Evolutionary conservation across 64 coral and sea anemone genomes (phyloP).

Genomic region (Stichodactyla mertensii): DNA sequence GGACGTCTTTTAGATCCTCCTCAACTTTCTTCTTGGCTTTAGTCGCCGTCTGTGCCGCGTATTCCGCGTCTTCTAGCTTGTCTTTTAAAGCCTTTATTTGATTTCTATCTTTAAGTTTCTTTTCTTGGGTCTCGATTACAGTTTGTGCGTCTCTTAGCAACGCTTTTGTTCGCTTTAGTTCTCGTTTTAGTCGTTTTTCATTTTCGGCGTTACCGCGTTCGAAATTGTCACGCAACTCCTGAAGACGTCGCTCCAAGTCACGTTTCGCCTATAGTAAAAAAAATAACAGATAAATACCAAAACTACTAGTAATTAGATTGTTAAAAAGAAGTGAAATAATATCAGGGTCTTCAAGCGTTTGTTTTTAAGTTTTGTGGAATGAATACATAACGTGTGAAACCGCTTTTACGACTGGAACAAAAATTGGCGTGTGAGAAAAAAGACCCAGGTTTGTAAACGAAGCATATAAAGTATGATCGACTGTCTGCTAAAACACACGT

Average conservation of each 20-base stretch:
- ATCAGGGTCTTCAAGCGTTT: too few relatives aligned
- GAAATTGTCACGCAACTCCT: conserved; percentile 75
- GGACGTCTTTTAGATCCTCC: conserved; percentile 74
- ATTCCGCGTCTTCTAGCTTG: conserved; percentile 84
- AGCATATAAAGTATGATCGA: too few relatives aligned
- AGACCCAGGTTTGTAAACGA: too few relatives aligned
- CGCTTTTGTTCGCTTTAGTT: conserved; percentile 94
- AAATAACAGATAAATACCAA: not conserved
- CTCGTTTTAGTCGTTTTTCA: conserved; percentile 68
- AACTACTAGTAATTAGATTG: not conserved
- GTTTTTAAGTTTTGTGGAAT: too few relatives aligned
- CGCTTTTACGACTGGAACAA: too few relatives aligned
- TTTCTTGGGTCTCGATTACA: conserved; percentile 82
- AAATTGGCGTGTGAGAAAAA: too few relatives aligned
- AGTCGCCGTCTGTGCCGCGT: conserved; percentile 55
- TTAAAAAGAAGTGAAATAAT: not conserved
- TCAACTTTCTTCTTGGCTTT: conserved; percentile 81
- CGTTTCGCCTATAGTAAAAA: conserved; percentile 58
- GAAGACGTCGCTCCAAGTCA: conserved; percentile 65
- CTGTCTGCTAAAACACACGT: too few relatives aligned
- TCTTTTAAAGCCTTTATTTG: conserved; percentile 80
- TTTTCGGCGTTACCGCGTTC: conserved; percentile 74
- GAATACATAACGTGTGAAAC: too few relatives aligned
- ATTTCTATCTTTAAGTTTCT: conserved; percentile 74
- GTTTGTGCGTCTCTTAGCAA: conserved; percentile 86